phyloP scores from a whole-genome alignment of 1,140 invertebrate genomes.

The Leucophenga varia region DNA sequence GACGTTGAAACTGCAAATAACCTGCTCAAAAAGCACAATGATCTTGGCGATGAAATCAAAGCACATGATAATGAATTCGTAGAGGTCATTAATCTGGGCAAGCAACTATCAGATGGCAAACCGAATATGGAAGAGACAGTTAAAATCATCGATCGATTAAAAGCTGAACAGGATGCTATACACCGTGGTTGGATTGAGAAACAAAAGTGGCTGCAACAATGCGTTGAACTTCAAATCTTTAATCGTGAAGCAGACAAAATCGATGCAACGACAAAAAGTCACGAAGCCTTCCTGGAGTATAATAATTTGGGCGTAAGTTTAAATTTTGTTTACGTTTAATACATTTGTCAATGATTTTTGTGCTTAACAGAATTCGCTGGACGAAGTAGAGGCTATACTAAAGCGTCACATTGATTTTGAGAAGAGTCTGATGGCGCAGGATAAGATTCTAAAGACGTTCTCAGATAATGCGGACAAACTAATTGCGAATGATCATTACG shows the following conservation, averaged over 20 bases:
- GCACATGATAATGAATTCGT: slow-evolving; percentile 73
- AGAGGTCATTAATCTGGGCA: slow-evolving; percentile 76
- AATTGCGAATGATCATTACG: slow-evolving; percentile 83
- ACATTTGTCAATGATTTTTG: neutral
- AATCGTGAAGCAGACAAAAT: slow-evolving; percentile 97
- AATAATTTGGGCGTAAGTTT: slow-evolving; percentile 78
- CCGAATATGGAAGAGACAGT: slow-evolving; percentile 68
- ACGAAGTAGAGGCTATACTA: slow-evolving; percentile 90
- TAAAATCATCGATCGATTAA: slow-evolving; percentile 72
- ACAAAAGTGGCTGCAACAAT: slow-evolving; percentile 79
- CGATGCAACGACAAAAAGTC: slow-evolving; percentile 90
- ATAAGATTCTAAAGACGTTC: slow-evolving; percentile 86
- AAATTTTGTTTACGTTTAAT: neutral
- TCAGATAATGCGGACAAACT: slow-evolving; percentile 83
- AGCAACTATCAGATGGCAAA: slow-evolving; percentile 71
- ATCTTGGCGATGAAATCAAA: slow-evolving; percentile 88
- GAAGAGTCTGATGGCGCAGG: slow-evolving; percentile 89
- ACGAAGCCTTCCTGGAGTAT: slow-evolving; percentile 91
- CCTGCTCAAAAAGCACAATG: slow-evolving; percentile 87
- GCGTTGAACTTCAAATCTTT: slow-evolving; percentile 85
- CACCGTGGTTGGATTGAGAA: slow-evolving; percentile 79
- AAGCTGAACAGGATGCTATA: slow-evolving; percentile 75
- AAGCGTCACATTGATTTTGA: slow-evolving; percentile 95
- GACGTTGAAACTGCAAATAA: slow-evolving; percentile 90
- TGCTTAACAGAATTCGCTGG: slow-evolving; percentile 73